Conservation (phyloP, 2,888 invertebrate genomes). For the Aphidoletes aphidimyza region DNA sequence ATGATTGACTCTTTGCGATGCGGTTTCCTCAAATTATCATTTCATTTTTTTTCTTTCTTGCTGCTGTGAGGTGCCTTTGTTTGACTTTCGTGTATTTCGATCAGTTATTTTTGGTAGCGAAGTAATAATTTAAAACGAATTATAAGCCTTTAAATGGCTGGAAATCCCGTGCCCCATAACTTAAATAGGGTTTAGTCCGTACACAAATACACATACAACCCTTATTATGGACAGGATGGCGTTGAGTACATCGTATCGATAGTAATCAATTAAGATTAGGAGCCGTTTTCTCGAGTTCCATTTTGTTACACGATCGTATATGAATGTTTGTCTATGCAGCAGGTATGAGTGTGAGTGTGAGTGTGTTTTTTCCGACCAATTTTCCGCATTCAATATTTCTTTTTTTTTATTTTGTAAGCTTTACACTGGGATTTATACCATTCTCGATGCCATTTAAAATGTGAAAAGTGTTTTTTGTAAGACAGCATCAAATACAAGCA, state of each 20-base stretch:
- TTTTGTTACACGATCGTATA: not conserved
- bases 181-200: constrained; percentile 29
- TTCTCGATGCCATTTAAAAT: not conserved
- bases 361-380: not conserved
- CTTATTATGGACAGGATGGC: not conserved
- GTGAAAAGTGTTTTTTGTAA: constrained; percentile 2
- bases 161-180: not conserved
- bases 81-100: not conserved
- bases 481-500: not conserved
- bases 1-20: constrained; percentile 24
- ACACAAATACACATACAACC: not conserved
- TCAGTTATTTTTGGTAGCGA: constrained; percentile 7
- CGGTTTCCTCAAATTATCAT: constrained; percentile 22
- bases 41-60: constrained; percentile 1
- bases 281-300: not conserved
- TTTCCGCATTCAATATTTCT: constrained; percentile 49
- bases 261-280: constrained; percentile 52
- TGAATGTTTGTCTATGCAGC: not conserved
- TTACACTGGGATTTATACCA: not conserved
- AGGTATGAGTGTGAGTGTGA: too few relatives aligned
- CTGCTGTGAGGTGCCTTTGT: not conserved
- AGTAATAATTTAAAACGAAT: constrained; percentile 44
- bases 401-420: not conserved
- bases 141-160: constrained; percentile 20
- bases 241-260: constrained; percentile 29